Evolutionary conservation across 1,140 invertebrate genomes (phyloP), one percentile per base, ranked within the genome.

Genomic region (Drosophila saltans): DNA sequence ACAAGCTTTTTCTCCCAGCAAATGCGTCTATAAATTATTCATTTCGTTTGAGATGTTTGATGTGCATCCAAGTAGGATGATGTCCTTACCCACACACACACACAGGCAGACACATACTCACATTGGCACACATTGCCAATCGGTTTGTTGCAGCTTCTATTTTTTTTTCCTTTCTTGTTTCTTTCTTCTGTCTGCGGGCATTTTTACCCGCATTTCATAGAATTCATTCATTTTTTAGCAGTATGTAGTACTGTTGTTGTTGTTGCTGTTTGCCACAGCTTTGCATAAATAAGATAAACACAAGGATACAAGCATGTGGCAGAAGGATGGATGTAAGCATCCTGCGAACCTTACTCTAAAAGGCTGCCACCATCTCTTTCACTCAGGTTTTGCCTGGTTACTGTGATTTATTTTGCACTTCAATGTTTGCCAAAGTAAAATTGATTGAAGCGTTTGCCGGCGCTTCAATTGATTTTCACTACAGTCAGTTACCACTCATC

Each of bases 261-360:
- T 70, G 45, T 43, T 75, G 69, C 48, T 83, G 84, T 88, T 88
- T 81, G 75, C 80, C 84, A 78, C 80, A 84, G 84, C 84, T 89
- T 89, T 89, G 84, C 84, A 89, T 89, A 89, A 89, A 89, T 89
- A 89, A 89, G 78, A 89, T 89, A 89, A 89, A 89, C 80, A 89
- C 80, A 73, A 78, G 80, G 70, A 77, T 66, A 70, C 45, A 33
- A 30, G 57, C 66, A 80, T 63, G 69, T 64, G 40, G 39, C 21
- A 60, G 26, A 8, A 65, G 55, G 45, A 63, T 48, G 55, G 45
- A 63, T 48, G 55, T 55, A 11, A 7, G 65, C 33, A 36, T 36
- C 26, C 43, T 21, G 40, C 24, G 36, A 72, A 40, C 21, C 52
- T 33, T 43, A 2, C 9, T 58, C 56, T 33, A 33, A 9, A 24